Base-by-base conservation (phyloP, 2,888 invertebrate genomes). In the Venusia cambrica region DNA sequence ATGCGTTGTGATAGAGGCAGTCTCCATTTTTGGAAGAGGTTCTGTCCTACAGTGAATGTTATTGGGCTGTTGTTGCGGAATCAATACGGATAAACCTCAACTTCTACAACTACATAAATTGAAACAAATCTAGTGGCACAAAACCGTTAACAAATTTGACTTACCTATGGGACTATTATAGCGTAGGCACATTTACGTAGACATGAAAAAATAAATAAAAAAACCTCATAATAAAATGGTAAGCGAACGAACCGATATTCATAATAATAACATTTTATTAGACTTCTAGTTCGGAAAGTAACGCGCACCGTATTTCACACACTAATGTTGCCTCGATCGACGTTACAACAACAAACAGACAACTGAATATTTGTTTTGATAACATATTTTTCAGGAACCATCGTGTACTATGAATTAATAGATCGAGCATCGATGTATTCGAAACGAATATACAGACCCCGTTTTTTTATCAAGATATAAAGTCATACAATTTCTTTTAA, bases 341-440 rank as follows among this genome's bases (percentile, higher is more conserved):
- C 50, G 39, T 39, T 42, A 20, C 18, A 40, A 48, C 41, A 51
- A 51, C 41, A 51, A 51, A 48, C 50, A 42, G 10, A 32, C 35
- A 19, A 24, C 28, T 1, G 40, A 33, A 26, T 48, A 44, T 45
- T 48, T 51, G 50, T 51, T 51, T 42, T 41, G 39, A 18, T 51
- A 51, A 48, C 50, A 48, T 51, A 50, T 43, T 44, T 51, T 51
- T 51, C 39, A 31, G 22, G 27, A 40, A 31, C 11, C 12, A 11
- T 7, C 11, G 8, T n/a, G 39, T 12, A 11, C 22, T 11, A 21
- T 22, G 27, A 9, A 35, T 21, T 22, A 2, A 6, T n/a, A 24
- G 22, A 29, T 28, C 6, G 5, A 11, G 5, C 10, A 13, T 12
- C 5, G n/a, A 10, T 16, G 16, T 4, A 11, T 6, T n/a, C n/a